phyloP scores from a whole-genome alignment of 2,888 invertebrate genomes.

The Alsophila aescularia region DNA sequence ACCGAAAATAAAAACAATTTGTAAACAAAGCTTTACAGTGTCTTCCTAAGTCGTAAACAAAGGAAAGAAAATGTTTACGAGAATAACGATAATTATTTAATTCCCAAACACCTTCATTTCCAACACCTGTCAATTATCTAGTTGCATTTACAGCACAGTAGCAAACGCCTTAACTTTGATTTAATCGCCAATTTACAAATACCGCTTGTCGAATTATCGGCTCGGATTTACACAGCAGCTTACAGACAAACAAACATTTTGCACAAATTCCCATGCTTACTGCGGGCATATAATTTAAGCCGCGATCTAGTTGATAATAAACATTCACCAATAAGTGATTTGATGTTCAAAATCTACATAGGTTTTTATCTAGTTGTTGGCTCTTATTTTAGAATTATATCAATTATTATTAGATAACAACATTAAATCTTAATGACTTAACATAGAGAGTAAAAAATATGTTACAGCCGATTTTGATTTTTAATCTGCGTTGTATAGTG shows the following conservation, averaged over 20 bases:
- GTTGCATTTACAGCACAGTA: slow-evolving; percentile 6
- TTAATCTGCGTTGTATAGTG: too few relatives aligned
- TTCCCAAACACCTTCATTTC: slow-evolving; percentile 11
- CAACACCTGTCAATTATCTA: slow-evolving; percentile 17
- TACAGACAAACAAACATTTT: slow-evolving; percentile 10
- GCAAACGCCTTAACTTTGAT: slow-evolving; percentile 8
- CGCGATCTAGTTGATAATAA: background rate
- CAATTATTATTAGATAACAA: too few relatives aligned
- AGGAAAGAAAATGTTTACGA: too few relatives aligned
- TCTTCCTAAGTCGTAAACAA: too few relatives aligned
- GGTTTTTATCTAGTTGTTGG: too few relatives aligned
- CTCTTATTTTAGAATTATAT: too few relatives aligned
- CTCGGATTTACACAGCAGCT: slow-evolving; percentile 10
- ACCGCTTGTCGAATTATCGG: slow-evolving; percentile 18
- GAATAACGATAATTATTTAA: slow-evolving; percentile 7
- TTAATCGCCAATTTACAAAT: slow-evolving; percentile 26
- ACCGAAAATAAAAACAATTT: too few relatives aligned
- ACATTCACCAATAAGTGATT: background rate
- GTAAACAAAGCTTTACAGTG: too few relatives aligned
- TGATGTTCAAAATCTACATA: too few relatives aligned
- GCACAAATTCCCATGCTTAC: slow-evolving; percentile 17
- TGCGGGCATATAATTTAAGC: slow-evolving; percentile 8
- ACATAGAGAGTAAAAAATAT: too few relatives aligned
- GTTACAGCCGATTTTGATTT: too few relatives aligned
- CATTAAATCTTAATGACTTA: too few relatives aligned